Conservation (phyloP, 2,113 vertebrate species). For the Desmodus rotundus region DNA sequence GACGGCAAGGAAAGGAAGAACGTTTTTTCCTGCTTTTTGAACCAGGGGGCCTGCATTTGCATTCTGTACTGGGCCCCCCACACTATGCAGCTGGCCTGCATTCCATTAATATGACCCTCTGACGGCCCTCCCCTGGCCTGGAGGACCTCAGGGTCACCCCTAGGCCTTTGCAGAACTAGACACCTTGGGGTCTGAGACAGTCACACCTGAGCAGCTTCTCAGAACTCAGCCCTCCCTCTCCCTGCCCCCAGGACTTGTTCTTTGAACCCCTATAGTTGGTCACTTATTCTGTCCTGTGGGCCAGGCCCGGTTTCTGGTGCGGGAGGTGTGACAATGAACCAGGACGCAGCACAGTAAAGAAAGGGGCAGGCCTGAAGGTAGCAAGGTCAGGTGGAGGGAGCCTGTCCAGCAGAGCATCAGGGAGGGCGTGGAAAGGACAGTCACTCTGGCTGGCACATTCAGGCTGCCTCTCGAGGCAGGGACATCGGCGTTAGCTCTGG, state of each 20-base stretch:
- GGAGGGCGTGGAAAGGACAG: too few relatives aligned
- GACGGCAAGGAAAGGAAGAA: background rate
- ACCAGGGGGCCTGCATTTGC: background rate
- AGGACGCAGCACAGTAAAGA: background rate
- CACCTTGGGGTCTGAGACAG: background rate
- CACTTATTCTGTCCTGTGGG: background rate
- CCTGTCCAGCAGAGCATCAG: rapidly evolving
- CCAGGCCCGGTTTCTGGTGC: background rate
- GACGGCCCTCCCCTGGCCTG: background rate
- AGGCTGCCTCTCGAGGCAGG: background rate
- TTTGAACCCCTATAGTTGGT: background rate
- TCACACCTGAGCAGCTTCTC: background rate
- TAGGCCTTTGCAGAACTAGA: background rate
- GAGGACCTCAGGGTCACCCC: background rate
- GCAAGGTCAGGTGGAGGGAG: background rate
- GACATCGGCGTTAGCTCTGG: background rate
- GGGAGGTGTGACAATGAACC: background rate
- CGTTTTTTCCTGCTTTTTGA: background rate
- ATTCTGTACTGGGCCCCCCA: background rate
- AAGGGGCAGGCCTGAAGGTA: background rate
- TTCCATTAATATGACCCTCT: background rate
- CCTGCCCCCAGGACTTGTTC: rapidly evolving
- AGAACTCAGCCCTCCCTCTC: background rate
- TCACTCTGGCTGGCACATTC: too few relatives aligned
- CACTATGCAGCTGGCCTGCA: background rate